phyloP scores from a whole-genome alignment of 2,888 invertebrate species.

The Sesia apiformis region DNA sequence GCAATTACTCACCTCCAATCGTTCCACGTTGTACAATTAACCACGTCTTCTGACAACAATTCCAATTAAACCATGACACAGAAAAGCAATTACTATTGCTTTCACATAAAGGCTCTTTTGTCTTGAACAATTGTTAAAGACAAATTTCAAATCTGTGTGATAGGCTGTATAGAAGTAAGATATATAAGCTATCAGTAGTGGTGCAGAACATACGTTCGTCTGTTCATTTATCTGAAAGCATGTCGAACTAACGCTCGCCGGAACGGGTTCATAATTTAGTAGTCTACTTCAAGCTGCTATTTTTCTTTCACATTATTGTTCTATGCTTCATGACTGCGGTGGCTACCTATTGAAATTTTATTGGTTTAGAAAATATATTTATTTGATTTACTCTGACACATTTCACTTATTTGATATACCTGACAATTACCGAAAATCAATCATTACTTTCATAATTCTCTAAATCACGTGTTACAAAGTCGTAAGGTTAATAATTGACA shows the following conservation, averaged over 20 bases:
- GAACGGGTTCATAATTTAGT: conserved; percentile 45
- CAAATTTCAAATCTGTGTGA: no score
- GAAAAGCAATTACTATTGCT: no score
- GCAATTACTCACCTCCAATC: conserved; percentile 40
- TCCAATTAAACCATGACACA: no score
- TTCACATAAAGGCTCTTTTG: no score
- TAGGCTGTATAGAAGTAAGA: conserved; percentile 11
- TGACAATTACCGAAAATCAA: no score
- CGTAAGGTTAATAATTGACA: no score
- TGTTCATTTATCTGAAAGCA: conserved; percentile 61
- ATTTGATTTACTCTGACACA: no score
- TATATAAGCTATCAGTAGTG: conserved; percentile 29
- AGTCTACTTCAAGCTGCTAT: conserved; percentile 20
- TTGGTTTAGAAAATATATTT: not conserved
- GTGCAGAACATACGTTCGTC: conserved; percentile 17
- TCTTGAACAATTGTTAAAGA: not conserved
- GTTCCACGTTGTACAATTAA: not conserved
- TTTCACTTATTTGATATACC: no score
- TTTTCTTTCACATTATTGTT: conserved; percentile 20
- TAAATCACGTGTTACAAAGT: no score
- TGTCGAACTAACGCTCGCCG: conserved; percentile 23
- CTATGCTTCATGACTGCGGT: not conserved
- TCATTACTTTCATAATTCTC: no score
- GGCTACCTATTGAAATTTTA: not conserved
- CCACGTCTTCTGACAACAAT: no score